Conservation (phyloP, 2,113 vertebrate species). For the Morone saxatilis region DNA sequence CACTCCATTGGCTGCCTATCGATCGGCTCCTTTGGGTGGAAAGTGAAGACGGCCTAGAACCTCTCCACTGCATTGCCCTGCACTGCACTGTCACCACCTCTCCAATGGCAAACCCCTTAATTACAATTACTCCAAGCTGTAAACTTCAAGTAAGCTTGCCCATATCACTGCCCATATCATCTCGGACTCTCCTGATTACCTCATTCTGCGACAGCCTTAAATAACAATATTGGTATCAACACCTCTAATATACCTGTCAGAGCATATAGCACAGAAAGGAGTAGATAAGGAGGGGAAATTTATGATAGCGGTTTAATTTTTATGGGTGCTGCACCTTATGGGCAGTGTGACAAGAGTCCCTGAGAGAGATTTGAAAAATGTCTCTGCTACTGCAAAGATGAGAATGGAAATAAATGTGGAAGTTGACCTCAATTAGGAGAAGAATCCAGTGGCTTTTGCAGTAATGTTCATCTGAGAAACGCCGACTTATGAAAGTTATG, state of each 20-base stretch:
- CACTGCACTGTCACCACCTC: conserved; percentile 1
- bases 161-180: not conserved
- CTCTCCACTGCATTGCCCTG: conserved; percentile 1
- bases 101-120: conserved; percentile 9
- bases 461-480: conserved; percentile 5
- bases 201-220: conserved; percentile 30
- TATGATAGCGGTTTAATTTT: conserved; percentile 68
- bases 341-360: conserved; percentile 48
- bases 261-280: conserved; percentile 18
- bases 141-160: conserved; percentile 7
- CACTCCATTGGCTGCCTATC: conserved; percentile 44
- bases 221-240: conserved; percentile 52
- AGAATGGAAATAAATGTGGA: conserved; percentile 17
- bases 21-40: conserved; percentile 35
- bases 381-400: conserved; percentile 23
- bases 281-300: conserved; percentile 63
- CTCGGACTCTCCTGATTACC: conserved; percentile 16
- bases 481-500: not conserved
- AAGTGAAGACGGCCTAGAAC: conserved; percentile 36
- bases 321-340: conserved; percentile 50
- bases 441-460: not conserved
- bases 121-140: conserved; percentile 20
- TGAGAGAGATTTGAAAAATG: conserved; percentile 43
- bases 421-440: not conserved
- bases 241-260: conserved; percentile 52